These are phyloP conservation scores for Dermochelys coriacea DNA, from an alignment of 2,797 vertebrate genomes.

Conservation along the genomic window DNA sequence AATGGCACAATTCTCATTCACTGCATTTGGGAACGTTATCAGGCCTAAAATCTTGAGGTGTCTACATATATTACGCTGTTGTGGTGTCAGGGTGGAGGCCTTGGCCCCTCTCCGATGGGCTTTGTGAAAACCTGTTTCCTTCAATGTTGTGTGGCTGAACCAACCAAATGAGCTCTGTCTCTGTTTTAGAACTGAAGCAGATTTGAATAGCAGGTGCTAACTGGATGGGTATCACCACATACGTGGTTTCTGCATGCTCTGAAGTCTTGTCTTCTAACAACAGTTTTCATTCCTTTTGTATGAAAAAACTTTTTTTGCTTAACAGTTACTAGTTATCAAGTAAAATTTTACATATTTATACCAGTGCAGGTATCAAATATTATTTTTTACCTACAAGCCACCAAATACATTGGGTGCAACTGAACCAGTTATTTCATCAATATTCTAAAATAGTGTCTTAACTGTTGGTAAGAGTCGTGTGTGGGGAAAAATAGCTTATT, in stretches of 20 bases:
- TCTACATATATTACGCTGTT: neutral
- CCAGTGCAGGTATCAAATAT: rapidly evolving
- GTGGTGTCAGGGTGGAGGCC: neutral
- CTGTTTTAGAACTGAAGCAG: neutral
- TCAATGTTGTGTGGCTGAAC: neutral
- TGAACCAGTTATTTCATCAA: neutral
- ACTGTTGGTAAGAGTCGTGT: rapidly evolving
- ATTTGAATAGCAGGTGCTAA: neutral
- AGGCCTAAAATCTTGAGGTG: neutral
- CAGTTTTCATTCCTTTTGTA: neutral
- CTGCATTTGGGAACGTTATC: conserved; percentile 26
- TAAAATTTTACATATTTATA: neutral
- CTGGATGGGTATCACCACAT: neutral
- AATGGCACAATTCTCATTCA: conserved; percentile 30
- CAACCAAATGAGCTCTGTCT: neutral
- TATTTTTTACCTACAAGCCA: neutral
- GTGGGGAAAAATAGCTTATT: neutral
- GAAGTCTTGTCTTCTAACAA: neutral
- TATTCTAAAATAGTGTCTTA: neutral
- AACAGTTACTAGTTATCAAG: neutral
- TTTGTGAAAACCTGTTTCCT: neutral
- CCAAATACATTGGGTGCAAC: neutral
- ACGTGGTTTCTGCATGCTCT: rapidly evolving
- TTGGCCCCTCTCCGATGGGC: neutral
- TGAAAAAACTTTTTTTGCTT: rapidly evolving